Conservation (phyloP, 2,113 vertebrate genomes). For the Cairina moschata region DNA sequence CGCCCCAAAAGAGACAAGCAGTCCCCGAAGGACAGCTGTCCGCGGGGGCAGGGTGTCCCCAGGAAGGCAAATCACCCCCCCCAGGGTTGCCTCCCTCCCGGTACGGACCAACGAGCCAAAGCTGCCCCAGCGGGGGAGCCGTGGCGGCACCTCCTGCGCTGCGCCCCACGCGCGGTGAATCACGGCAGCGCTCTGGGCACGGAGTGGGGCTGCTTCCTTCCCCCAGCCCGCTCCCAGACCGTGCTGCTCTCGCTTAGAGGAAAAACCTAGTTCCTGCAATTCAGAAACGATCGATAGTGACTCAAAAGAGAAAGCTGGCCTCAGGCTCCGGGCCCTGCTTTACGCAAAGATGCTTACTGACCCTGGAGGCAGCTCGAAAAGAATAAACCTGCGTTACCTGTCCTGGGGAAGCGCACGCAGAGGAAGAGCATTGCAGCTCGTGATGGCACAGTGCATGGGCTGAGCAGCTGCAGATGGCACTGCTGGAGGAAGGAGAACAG, state of each 20-base stretch:
- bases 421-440: neutral
- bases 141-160: neutral
- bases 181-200: rapidly evolving
- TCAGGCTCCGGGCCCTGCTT: neutral
- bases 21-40: neutral
- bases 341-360: neutral
- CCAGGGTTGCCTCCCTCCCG: neutral
- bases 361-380: neutral
- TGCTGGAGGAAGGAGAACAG: rapidly evolving
- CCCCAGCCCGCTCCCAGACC: neutral
- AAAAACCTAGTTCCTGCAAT: neutral
- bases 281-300: neutral
- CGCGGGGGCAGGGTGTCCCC: neutral
- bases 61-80: neutral
- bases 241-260: neutral
- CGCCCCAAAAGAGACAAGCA: too few species aligned
- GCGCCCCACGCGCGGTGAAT: neutral
- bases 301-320: neutral
- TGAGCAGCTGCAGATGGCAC: neutral
- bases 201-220: neutral
- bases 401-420: neutral
- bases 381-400: neutral
- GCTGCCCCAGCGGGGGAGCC: neutral
- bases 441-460: rapidly evolving
- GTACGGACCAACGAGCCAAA: neutral